phyloP scores from a whole-genome alignment of 2,888 invertebrate species.

The Ferrisia virgata region DNA sequence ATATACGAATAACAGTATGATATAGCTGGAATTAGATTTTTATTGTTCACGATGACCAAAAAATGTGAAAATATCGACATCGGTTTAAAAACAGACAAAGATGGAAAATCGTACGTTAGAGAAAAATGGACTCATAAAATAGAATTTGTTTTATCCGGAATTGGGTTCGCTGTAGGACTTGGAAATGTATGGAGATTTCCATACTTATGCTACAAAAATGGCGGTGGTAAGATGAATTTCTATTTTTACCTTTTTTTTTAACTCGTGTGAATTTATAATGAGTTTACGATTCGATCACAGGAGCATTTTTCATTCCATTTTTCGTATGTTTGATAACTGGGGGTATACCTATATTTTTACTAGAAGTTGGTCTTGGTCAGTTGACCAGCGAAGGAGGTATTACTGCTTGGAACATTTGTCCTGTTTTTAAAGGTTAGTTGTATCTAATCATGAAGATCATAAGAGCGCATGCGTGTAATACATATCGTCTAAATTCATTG shows the following conservation, averaged over 20 bases:
- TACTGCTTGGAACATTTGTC: conserved; percentile 50
- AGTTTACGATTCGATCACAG: conserved; percentile 49
- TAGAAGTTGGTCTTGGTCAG: conserved; percentile 63
- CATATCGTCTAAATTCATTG: background rate
- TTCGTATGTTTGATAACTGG: conserved; percentile 60
- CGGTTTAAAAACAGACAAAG: background rate
- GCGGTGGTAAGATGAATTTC: conserved; percentile 52
- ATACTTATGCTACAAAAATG: conserved; percentile 59
- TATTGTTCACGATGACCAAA: background rate
- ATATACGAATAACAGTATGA: background rate
- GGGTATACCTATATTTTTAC: conserved; percentile 61
- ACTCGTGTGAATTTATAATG: background rate
- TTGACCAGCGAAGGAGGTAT: conserved; percentile 59
- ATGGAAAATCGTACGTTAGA: conserved; percentile 37
- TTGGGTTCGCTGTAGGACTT: conserved; percentile 62
- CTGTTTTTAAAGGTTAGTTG: conserved; percentile 50
- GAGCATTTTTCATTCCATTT: conserved; percentile 62
- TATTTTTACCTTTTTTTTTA: background rate
- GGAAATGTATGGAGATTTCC: conserved; percentile 67
- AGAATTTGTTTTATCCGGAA: conserved; percentile 61
- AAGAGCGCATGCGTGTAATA: background rate
- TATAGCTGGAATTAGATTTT: background rate
- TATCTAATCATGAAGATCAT: background rate
- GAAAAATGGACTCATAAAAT: conserved; percentile 51
- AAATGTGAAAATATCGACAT: background rate